Percentiles rank a stretch among this genome's conserved stretches.
phyloP scores from a whole-genome alignment of 2,888 invertebrate species.

The Hydraecia micacea region DNA sequence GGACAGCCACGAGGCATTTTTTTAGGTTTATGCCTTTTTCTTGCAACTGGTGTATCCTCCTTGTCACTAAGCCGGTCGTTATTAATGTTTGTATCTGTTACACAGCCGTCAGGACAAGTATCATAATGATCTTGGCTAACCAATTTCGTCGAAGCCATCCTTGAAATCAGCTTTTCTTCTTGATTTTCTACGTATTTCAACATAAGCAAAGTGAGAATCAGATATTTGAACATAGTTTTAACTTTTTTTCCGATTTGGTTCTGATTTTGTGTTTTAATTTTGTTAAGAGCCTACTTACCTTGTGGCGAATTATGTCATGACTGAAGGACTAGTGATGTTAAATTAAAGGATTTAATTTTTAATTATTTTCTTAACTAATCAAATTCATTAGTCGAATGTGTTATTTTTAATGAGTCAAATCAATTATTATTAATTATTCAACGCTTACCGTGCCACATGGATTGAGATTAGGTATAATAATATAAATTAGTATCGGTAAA shows the following conservation, averaged over 20 bases:
- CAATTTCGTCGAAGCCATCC: too few relatives aligned
- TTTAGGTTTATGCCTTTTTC: not conserved
- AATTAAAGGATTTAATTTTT: not conserved
- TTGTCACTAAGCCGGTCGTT: not conserved
- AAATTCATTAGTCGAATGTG: not conserved
- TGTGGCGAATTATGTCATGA: not conserved
- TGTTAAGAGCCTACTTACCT: not conserved
- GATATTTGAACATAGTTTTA: not conserved
- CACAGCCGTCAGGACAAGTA: too few relatives aligned
- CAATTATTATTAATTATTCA: slow-evolving; percentile 14
- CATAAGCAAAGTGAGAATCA: not conserved
- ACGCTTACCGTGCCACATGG: not conserved
- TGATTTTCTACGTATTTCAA: not conserved
- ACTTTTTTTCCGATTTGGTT: not conserved
- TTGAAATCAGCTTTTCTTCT: not conserved
- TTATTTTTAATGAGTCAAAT: not conserved
- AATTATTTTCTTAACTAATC: not conserved
- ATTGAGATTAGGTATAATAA: not conserved
- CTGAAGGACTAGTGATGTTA: not conserved
- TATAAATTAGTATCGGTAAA: not conserved
- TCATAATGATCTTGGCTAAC: not conserved
- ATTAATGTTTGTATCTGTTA: not conserved
- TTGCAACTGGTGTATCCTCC: too few relatives aligned
- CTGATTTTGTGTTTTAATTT: not conserved
- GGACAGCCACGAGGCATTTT: not conserved